A percentile compares a stretch with the other conserved stretches of the same genome.
phyloP scores from a whole-genome alignment of 2,797 vertebrate species.

The Margarornis squamiger region DNA sequence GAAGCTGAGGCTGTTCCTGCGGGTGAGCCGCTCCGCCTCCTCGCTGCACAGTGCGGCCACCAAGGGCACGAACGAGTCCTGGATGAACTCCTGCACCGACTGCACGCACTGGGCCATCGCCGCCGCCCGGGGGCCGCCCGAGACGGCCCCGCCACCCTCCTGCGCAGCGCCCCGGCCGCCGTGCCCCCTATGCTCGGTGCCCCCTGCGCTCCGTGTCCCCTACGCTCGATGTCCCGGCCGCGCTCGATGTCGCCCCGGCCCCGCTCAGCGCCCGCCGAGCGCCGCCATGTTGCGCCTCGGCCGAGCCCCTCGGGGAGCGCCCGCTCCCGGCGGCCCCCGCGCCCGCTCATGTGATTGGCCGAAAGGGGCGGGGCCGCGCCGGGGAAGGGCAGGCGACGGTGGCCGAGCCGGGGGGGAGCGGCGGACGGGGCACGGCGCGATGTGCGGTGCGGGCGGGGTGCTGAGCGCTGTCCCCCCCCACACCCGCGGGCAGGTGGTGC shows the following conservation, averaged over 20 bases:
- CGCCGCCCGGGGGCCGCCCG: background rate
- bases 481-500: too few species aligned
- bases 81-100: constrained; percentile 95
- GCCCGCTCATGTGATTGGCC: constrained; percentile 68
- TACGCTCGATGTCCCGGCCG: too few species aligned
- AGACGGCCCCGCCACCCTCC: background rate
- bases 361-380: background rate
- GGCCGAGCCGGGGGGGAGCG: background rate
- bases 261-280: constrained; percentile 1
- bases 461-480: too few species aligned
- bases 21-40: constrained; percentile 89
- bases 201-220: too few species aligned
- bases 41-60: constrained; percentile 94
- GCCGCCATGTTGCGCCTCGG: constrained; percentile 67
- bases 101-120: constrained; percentile 94
- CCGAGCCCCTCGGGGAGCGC: constrained; percentile 40
- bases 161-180: background rate
- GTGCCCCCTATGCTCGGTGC: too few species aligned
- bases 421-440: too few species aligned
- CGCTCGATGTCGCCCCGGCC: background rate
- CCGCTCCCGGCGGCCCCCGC: constrained; percentile 67
- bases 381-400: background rate
- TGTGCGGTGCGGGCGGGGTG: too few species aligned
- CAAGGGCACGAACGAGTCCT: constrained; percentile 96
- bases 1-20: constrained; percentile 92